These are phyloP conservation scores for Leptopilina boulardi DNA, from an alignment of 1,140 invertebrate species.

Conservation along the genomic window DNA sequence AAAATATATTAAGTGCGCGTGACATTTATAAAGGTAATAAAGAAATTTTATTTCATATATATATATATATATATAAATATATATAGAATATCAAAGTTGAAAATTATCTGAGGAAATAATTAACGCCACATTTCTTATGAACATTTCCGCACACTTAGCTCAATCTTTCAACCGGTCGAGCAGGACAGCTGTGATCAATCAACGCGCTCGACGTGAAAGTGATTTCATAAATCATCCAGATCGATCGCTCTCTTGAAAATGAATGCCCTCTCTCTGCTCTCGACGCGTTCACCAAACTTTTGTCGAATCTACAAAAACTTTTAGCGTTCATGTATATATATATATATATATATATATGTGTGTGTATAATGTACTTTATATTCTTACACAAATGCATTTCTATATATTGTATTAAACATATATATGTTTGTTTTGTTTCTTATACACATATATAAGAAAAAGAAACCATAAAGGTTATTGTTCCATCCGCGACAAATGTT, in stretches of 20 bases:
- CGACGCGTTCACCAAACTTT: slow-evolving; percentile 24
- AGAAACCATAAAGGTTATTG: too few relatives aligned
- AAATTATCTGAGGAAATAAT: slow-evolving; percentile 52
- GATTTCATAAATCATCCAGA: slow-evolving; percentile 51
- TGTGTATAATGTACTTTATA: too few relatives aligned
- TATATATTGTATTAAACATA: too few relatives aligned
- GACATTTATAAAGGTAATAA: too few relatives aligned
- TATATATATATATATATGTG: too few relatives aligned
- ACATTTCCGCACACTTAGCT: slow-evolving; percentile 37
- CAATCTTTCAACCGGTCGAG: slow-evolving; percentile 27
- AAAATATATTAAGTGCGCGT: too few relatives aligned
- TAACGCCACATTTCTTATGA: slow-evolving; percentile 52
- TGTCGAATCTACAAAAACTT: not conserved
- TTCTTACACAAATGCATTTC: too few relatives aligned
- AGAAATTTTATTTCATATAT: too few relatives aligned
- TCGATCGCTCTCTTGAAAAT: slow-evolving; percentile 27
- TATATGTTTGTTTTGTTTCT: too few relatives aligned
- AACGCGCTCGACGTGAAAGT: slow-evolving; percentile 42
- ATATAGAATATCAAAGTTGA: not conserved
- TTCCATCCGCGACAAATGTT: too few relatives aligned
- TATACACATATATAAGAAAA: too few relatives aligned
- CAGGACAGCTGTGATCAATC: slow-evolving; percentile 50
- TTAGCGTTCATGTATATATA: not conserved
- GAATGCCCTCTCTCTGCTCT: slow-evolving; percentile 15
- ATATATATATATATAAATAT: too few relatives aligned